Base-by-base conservation (phyloP, 2,113 vertebrate species). In the Boleophthalmus pectinirostris region DNA sequence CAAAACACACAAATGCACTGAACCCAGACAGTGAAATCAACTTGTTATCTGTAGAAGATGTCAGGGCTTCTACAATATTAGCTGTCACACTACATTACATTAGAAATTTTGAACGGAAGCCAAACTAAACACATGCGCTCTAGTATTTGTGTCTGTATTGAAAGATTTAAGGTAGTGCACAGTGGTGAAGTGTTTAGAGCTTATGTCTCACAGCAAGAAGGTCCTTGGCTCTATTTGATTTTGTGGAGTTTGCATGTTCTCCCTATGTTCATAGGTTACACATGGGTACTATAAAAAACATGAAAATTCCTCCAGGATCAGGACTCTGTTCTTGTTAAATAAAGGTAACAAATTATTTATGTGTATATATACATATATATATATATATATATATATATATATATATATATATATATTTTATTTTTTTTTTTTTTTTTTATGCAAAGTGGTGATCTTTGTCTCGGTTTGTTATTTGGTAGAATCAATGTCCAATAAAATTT, bases 101-200 rank as follows among this genome's bases (percentile, higher is more conserved):
- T 54, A 68, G 54, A 67, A 33, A 33, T 23, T 43, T 10, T 74
- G 69, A 84, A 69, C 23, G 75, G 29, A 8, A 53, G 56, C 60
- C 80, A 78, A 51, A 71, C 25, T 69, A 82, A 78, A 82, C 53
- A 77, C 45, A 72, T 68, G 35, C 15, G 74, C 29, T 54, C 58
- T 69, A 61, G 81, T 72, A 72, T 58, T 56, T 68, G 29, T 78
- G 75, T 73, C 69, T 77, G 66, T 82, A 70, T 75, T 82, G 47
- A 69, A 69, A 74, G 70, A 76, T 70, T 70, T 38, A 68, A 53
- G 63, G 67, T 51, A 57, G 33, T 77, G 16, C 16, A 20, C 15
- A 18, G 47, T 20, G 5, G 16, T 20, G 47, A 16, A 51, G 47
- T 18, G 6, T 5, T 20, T 51, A 18, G 5, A 43, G 38, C 38